A percentile compares a stretch with the other conserved stretches of the same genome.
Evolutionary conservation across 2,797 vertebrate genomes (phyloP).

Genomic region (Oryzias dopingdopingensis): DNA sequence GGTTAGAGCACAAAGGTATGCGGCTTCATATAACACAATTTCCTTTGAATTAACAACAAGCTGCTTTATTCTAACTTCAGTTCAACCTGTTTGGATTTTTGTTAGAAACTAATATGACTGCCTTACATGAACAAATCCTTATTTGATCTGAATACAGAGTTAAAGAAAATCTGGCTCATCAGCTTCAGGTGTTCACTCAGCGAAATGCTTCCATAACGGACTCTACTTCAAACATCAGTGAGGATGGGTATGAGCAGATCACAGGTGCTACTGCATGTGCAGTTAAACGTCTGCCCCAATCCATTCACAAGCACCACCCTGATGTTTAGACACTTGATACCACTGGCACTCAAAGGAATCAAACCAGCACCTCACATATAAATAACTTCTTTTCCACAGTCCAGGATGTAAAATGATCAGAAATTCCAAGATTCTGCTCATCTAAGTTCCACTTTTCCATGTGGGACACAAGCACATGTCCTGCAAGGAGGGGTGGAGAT

Average conservation of each 20-base stretch:
- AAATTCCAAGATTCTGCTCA: conserved; percentile 46
- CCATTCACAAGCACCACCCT: conserved; percentile 40
- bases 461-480: conserved; percentile 22
- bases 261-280: background rate
- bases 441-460: conserved; percentile 29
- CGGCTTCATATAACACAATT: too few relatives aligned
- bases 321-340: conserved; percentile 16
- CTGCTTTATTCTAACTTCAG: too few relatives aligned
- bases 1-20: background rate
- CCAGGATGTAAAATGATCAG: conserved; percentile 58
- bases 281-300: conserved; percentile 13
- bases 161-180: background rate
- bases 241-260: conserved; percentile 10
- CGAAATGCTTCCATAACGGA: too few relatives aligned
- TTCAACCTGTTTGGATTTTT: too few relatives aligned
- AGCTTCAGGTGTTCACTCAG: too few relatives aligned
- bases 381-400: conserved; percentile 21
- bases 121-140: background rate
- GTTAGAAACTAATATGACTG: too few relatives aligned
- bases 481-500: conserved; percentile 10
- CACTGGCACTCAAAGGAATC: conserved; percentile 38
- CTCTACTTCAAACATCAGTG: background rate
- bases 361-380: conserved; percentile 32
- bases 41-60: too few relatives aligned
- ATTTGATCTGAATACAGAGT: background rate